A percentile compares a stretch with the other conserved stretches of the same genome.
These are phyloP conservation scores for Ellobius talpinus DNA, from an alignment of 2,113 vertebrate genomes.

Conservation along the genomic window DNA sequence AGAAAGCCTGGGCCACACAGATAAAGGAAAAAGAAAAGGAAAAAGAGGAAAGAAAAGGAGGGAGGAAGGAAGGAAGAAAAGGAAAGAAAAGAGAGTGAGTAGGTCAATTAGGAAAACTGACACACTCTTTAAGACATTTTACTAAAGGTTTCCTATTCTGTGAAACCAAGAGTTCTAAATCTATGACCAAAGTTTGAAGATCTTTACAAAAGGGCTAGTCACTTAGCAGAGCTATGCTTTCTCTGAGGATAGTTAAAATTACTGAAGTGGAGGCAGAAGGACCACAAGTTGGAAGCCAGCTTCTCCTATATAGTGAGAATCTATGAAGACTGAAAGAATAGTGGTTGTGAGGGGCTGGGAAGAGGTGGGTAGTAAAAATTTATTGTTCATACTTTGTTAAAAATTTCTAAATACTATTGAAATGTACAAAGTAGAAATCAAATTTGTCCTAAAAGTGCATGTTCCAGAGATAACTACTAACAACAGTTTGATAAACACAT, in stretches of 20 bases:
- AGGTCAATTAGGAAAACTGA: neutral
- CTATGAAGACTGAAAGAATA: neutral
- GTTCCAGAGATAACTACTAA: conserved; percentile 41
- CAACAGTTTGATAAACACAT: neutral
- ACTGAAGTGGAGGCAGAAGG: neutral
- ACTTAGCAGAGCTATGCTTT: neutral
- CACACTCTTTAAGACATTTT: neutral
- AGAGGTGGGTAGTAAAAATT: neutral
- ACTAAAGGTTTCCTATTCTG: neutral
- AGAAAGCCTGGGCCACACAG: neutral
- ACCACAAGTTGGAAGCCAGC: neutral
- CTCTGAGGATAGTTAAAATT: neutral
- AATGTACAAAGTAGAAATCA: neutral
- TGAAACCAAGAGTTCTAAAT: neutral
- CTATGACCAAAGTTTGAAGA: neutral
- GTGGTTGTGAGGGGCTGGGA: neutral
- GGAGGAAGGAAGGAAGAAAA: accelerated
- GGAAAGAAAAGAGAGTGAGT: neutral
- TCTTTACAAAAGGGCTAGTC: neutral
- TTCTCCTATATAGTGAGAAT: neutral
- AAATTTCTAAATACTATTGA: neutral
- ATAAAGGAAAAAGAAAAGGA: neutral
- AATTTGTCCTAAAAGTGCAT: neutral
- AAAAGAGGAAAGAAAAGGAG: neutral
- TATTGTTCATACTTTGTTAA: neutral